Base-by-base conservation (phyloP, 2,888 invertebrate genomes). In the Parthenolecanium corni region DNA sequence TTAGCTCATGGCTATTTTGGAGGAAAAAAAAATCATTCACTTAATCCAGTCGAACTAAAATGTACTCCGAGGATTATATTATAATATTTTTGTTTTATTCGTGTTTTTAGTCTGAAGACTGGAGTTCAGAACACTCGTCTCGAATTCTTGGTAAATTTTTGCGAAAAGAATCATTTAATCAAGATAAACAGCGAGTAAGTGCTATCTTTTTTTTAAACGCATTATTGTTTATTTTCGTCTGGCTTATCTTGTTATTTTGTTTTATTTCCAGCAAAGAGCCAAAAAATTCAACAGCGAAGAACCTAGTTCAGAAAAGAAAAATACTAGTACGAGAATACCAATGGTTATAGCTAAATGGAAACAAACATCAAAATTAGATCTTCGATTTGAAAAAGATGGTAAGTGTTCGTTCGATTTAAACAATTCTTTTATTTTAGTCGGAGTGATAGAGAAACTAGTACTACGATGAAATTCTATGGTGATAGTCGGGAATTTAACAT, bases 61-160 rank as follows among this genome's bases (percentile, higher is more conserved):
- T 62, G 23, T 44, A 58, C 51, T n/a, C n/a, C n/a, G n/a, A n/a
- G n/a, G n/a, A n/a, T n/a, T n/a, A n/a, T n/a, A n/a, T n/a, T n/a
- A n/a, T n/a, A n/a, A n/a, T n/a, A n/a, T n/a, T n/a, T n/a, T 31
- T 31, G 36, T 31, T 52, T 16, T 52, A 16, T 9, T 64, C 66
- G 71, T 38, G 36, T 52, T 54, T 73, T 40, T 68, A 82, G 81
- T 82, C 82, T 62, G 84, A 85, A 69, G 84, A 84, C 71, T 83
- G 82, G 73, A 82, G 82, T 66, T 86, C 85, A 1, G 85, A 85
- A 71, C 79, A 82, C 68, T 84, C 85, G 2, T 83, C 84, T 2
- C 80, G 80, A 67, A 76, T 84, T 62, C 80, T 85, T 62, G 81
- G 82, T 25, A 80, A 82, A 68, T 79, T 84, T 71, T 76, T 84